Conservation (phyloP, 2,113 vertebrate genomes). For the Marmota flaviventris region DNA sequence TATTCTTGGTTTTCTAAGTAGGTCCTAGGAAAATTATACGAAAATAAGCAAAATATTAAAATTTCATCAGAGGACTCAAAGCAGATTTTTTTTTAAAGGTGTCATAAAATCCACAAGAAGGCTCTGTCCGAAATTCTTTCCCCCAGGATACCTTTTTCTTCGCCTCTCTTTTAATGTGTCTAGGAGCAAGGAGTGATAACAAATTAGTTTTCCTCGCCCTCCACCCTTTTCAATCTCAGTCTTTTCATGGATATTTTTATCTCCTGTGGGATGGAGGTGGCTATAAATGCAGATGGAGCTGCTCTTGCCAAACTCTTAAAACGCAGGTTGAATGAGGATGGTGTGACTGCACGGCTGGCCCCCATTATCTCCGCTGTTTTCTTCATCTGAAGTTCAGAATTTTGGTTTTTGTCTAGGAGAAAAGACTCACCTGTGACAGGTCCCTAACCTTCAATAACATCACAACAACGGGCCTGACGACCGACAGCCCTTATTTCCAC, state of each 20-base stretch:
- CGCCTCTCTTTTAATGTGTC: background rate
- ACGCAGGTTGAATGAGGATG: background rate
- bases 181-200: background rate
- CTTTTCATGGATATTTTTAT: background rate
- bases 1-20: background rate
- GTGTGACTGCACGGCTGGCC: accelerated
- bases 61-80: background rate
- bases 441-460: background rate
- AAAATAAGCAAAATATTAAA: background rate
- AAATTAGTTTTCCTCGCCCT: background rate
- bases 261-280: background rate
- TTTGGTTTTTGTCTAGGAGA: background rate
- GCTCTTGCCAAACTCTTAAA: background rate
- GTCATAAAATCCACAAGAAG: background rate
- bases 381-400: background rate
- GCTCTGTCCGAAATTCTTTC: background rate
- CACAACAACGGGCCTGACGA: background rate
- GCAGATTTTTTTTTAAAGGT: background rate
- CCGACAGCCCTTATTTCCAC: background rate
- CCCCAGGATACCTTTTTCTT: background rate
- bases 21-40: background rate
- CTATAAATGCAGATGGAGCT: background rate
- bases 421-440: background rate
- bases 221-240: background rate
- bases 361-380: background rate